Percentiles rank a stretch among this genome's conserved stretches.
Evolutionary conservation across 2,113 vertebrate genomes (phyloP).

Genomic region (Bufo bufo): DNA sequence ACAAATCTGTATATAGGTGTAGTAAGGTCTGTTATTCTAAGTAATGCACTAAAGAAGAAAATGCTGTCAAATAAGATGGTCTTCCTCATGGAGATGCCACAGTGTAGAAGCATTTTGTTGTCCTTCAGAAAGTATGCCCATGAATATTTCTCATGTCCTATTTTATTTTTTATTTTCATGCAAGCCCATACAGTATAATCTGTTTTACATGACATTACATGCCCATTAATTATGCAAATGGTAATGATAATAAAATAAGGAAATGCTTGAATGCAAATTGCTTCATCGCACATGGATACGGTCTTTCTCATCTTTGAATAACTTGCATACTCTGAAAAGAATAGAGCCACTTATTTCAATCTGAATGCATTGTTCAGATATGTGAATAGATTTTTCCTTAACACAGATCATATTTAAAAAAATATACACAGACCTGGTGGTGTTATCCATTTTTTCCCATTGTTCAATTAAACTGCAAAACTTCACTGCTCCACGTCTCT

Average conservation of each 20-base stretch:
- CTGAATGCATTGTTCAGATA: slow-evolving; percentile 25
- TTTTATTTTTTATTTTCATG: background rate
- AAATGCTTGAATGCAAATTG: background rate
- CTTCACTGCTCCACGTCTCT: slow-evolving; percentile 11
- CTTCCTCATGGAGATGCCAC: no score
- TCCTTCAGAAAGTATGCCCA: background rate
- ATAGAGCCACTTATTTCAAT: slow-evolving; percentile 5
- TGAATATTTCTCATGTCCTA: background rate
- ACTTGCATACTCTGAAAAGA: background rate
- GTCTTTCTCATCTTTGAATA: background rate
- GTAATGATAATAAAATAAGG: background rate
- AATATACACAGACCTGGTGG: slow-evolving; percentile 7
- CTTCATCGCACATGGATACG: background rate
- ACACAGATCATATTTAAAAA: background rate
- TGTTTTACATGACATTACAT: slow-evolving; percentile 3
- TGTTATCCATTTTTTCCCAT: background rate
- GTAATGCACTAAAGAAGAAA: no score
- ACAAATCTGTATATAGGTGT: no score
- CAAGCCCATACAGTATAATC: background rate
- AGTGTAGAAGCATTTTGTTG: background rate
- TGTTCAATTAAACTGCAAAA: slow-evolving; percentile 28
- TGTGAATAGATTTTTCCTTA: slow-evolving; percentile 11
- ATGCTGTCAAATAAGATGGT: no score
- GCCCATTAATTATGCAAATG: slow-evolving; percentile 15
- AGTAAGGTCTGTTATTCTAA: no score